Conservation (phyloP, 23 tunicate species). For the Ascidia mentula region DNA sequence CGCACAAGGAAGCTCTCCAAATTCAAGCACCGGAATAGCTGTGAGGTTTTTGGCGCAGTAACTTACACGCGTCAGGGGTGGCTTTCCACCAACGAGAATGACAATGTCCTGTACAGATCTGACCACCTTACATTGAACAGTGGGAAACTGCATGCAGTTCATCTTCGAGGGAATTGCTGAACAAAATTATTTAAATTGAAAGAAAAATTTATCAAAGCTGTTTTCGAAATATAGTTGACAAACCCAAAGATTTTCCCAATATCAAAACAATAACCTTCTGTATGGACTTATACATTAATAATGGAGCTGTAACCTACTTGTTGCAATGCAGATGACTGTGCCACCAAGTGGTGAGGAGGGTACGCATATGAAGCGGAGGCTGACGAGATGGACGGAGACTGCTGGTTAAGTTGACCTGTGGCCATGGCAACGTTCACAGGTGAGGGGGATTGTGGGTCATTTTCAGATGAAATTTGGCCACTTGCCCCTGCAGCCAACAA, state of each 20-base stretch:
- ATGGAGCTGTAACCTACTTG: too few relatives aligned
- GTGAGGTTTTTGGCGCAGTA: conserved; percentile 9
- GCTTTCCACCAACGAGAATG: neutral
- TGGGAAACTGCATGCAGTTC: neutral
- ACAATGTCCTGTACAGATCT: neutral
- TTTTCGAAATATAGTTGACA: too few relatives aligned
- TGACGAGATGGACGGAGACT: neutral
- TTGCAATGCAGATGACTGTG: conserved; percentile 10
- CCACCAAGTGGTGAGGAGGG: conserved; percentile 25
- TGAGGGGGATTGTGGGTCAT: conserved; percentile 1
- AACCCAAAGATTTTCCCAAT: too few relatives aligned
- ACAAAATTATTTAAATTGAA: too few relatives aligned
- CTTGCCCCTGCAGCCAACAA: conserved; percentile 1
- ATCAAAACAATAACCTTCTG: too few relatives aligned
- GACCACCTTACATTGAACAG: neutral
- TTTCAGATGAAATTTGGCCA: neutral
- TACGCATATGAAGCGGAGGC: conserved; percentile 26
- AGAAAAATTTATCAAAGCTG: too few relatives aligned
- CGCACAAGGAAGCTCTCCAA: neutral
- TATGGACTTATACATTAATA: too few relatives aligned
- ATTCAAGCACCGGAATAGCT: neutral
- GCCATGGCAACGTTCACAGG: conserved; percentile 2
- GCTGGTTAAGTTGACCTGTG: neutral
- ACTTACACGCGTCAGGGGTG: neutral
- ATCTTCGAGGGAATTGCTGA: conserved; percentile 24